Conservation (phyloP, 2,113 vertebrate species). For the Uria aalge region DNA sequence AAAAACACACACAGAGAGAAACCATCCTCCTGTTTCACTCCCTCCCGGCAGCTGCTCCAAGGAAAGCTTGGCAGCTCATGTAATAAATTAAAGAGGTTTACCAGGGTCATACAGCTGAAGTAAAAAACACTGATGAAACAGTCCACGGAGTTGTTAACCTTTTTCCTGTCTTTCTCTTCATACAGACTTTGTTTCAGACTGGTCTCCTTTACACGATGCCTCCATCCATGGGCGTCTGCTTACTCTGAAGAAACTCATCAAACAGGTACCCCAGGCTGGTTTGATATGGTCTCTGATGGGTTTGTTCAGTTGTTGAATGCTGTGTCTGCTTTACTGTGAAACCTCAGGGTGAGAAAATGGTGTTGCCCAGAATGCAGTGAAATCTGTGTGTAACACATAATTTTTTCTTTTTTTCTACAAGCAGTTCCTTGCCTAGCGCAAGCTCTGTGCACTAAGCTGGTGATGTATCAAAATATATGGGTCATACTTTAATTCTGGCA, state of each 20-base stretch:
- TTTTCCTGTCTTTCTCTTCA: background rate
- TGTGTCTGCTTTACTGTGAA: background rate
- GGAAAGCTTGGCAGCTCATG: background rate
- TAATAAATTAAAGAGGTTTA: background rate
- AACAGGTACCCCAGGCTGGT: conserved; percentile 71
- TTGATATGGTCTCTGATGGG: background rate
- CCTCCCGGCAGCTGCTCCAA: background rate
- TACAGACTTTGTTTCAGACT: conserved; percentile 80
- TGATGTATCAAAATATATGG: background rate
- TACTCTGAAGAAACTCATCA: conserved; percentile 78
- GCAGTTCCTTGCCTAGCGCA: background rate
- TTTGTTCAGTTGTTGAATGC: background rate
- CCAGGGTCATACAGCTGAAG: background rate
- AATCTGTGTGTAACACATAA: background rate
- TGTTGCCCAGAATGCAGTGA: background rate
- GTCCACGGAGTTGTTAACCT: background rate
- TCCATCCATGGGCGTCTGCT: conserved; percentile 81
- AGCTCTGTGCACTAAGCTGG: background rate
- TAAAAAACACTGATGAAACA: background rate
- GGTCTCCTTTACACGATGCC: conserved; percentile 88
- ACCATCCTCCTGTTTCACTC: background rate
- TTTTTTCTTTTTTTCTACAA: background rate
- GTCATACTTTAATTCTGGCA: background rate
- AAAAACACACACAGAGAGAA: background rate
- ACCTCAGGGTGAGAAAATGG: background rate